Evolutionary conservation across 2,113 vertebrate genomes (phyloP).

Genomic region (Eurypyga helias): DNA sequence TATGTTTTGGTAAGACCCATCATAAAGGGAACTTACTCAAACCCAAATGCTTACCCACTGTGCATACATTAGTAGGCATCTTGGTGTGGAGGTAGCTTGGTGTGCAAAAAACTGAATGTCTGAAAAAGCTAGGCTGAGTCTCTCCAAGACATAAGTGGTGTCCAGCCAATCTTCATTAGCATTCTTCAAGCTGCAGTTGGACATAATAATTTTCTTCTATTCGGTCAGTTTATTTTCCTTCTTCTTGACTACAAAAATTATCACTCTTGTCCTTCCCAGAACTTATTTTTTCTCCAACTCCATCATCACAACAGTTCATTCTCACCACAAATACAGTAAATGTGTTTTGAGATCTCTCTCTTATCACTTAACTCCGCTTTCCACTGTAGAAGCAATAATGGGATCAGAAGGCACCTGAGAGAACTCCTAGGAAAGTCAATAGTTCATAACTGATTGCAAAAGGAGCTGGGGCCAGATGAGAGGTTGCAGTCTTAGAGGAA

Average conservation of each 20-base stretch:
- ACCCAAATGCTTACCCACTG: neutral
- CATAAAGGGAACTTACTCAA: neutral
- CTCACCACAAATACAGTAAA: neutral
- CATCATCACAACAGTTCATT: neutral
- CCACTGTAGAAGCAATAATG: neutral
- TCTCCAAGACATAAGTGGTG: neutral
- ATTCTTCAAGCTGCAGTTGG: neutral
- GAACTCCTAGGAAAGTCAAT: neutral
- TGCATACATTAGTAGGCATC: neutral
- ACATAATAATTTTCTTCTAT: neutral
- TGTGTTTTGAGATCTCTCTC: neutral
- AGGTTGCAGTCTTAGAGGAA: neutral
- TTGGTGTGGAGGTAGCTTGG: neutral
- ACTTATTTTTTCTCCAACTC: neutral
- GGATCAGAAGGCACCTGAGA: neutral
- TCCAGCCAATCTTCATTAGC: neutral
- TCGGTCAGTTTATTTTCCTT: neutral
- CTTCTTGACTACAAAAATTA: neutral
- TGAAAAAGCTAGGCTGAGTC: neutral
- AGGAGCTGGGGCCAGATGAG: neutral
- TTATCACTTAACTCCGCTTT: neutral
- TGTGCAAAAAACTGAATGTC: neutral
- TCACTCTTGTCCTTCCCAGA: neutral
- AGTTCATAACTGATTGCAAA: neutral
- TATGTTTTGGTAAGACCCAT: neutral